Conservation (phyloP, 2,113 vertebrate species). For the Toxostoma redivivum region DNA sequence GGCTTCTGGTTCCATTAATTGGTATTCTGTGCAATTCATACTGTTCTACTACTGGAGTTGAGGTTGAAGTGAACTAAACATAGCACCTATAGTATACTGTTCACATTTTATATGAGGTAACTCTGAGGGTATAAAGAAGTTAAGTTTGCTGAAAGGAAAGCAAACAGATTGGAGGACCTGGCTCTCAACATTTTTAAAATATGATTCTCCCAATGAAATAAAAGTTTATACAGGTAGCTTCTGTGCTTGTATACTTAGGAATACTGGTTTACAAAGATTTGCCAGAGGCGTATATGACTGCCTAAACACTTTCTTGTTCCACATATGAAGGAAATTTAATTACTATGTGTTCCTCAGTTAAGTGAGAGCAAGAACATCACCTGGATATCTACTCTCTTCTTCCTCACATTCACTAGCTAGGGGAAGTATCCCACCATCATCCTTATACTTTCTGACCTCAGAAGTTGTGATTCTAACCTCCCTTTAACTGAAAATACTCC, state of each 20-base stretch:
- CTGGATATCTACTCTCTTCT: background rate
- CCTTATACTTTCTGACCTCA: background rate
- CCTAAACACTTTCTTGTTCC: background rate
- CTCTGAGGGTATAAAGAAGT: background rate
- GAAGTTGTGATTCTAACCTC: background rate
- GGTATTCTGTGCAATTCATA: background rate
- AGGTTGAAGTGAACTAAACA: background rate
- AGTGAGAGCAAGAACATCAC: background rate
- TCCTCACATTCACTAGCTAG: background rate
- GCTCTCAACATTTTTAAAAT: background rate
- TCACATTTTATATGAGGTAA: background rate
- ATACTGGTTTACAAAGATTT: background rate
- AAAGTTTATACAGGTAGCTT: background rate
- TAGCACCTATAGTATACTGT: rapidly evolving
- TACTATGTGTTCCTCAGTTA: background rate
- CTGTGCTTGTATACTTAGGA: background rate
- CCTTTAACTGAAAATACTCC: background rate
- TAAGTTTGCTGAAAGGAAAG: background rate
- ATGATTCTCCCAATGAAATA: background rate
- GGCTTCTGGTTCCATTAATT: background rate
- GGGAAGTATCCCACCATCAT: background rate
- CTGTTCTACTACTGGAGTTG: background rate
- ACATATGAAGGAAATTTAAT: background rate
- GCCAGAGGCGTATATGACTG: background rate
- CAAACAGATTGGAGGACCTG: background rate